phyloP scores from a whole-genome alignment of 2,888 invertebrate genomes.

The Temnothorax unifasciatus region DNA sequence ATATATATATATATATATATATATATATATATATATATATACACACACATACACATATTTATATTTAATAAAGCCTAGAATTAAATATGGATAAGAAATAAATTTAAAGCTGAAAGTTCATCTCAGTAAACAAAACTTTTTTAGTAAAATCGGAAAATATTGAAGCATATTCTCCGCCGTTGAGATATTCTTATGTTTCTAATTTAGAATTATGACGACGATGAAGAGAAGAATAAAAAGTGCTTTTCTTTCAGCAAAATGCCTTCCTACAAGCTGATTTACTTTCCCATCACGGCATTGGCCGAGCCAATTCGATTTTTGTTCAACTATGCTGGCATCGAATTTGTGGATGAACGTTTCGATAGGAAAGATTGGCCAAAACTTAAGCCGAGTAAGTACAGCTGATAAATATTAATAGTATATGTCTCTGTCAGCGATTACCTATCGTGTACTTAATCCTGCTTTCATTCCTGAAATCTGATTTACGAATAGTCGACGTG shows the following conservation, averaged over 20 bases:
- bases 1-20: no score
- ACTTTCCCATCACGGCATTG: conserved; percentile 84
- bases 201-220: no score
- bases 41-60: no score
- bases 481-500: background rate
- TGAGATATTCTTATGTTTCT: no score
- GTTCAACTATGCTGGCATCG: conserved; percentile 83
- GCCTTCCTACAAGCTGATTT: conserved; percentile 83
- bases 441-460: background rate
- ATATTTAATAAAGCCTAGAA: no score
- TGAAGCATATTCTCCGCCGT: no score
- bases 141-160: no score
- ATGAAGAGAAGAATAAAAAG: no score
- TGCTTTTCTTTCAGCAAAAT: conserved; percentile 61
- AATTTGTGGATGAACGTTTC: conserved; percentile 85
- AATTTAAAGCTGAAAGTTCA: no score
- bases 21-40: no score
- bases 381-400: conserved; percentile 79
- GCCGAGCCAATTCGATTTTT: conserved; percentile 86
- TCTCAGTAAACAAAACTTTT: no score
- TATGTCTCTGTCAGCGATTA: background rate
- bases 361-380: conserved; percentile 80
- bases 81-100: no score
- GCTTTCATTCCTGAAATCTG: background rate
- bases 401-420: background rate